Percentiles rank a stretch among this genome's conserved stretches.
Evolutionary conservation across 1,140 invertebrate species (phyloP).

Genomic region (Trichonephila clavata): DNA sequence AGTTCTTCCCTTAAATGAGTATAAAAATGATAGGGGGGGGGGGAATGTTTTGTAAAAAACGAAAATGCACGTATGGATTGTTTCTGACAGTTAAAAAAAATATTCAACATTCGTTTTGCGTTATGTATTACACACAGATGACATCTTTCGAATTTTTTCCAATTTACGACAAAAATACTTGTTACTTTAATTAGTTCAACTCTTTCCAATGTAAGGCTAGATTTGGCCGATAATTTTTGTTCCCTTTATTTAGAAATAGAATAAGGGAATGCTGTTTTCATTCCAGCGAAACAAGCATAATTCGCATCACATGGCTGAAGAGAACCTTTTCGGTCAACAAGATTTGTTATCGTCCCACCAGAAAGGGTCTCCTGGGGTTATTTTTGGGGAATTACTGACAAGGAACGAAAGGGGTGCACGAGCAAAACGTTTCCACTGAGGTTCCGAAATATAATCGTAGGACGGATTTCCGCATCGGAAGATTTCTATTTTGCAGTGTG

Average conservation of each 20-base stretch:
- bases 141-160: too few relatives aligned
- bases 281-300: neutral
- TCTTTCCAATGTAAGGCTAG: too few relatives aligned
- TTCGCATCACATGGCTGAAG: neutral
- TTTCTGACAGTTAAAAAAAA: too few relatives aligned
- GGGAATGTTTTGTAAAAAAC: too few relatives aligned
- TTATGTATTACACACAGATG: too few relatives aligned
- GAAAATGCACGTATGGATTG: too few relatives aligned
- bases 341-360: neutral
- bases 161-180: too few relatives aligned
- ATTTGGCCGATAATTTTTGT: too few relatives aligned
- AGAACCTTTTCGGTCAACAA: neutral
- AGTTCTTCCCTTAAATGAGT: too few relatives aligned
- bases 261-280: neutral
- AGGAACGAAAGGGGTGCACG: neutral
- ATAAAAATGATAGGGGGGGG: too few relatives aligned
- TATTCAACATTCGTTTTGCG: too few relatives aligned
- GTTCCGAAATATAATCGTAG: slow-evolving; percentile 2
- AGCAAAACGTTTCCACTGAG: neutral
- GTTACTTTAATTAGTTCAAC: too few relatives aligned
- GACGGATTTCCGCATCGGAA: neutral
- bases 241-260: neutral
- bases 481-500: neutral
- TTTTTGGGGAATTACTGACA: slow-evolving; percentile 8
- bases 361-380: neutral